Conservation (phyloP, 2,113 vertebrate species). For the Uropsilus gracilis region DNA sequence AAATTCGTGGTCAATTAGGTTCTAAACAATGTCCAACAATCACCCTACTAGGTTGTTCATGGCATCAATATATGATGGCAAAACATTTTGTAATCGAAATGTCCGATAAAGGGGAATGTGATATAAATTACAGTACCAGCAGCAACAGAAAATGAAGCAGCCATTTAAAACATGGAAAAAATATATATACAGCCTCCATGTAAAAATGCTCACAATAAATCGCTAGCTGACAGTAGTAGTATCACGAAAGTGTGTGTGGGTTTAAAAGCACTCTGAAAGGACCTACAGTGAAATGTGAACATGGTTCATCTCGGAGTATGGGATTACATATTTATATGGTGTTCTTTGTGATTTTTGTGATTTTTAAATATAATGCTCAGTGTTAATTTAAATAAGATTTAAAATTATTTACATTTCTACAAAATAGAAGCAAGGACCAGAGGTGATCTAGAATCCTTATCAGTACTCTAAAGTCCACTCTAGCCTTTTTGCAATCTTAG, state of each 20-base stretch:
- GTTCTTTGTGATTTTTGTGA: not conserved
- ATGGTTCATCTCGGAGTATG: not conserved
- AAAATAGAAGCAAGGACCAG: not conserved
- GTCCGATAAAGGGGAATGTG: not conserved
- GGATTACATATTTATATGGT: not conserved
- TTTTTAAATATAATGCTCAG: not conserved
- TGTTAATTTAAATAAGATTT: slow-evolving; percentile 4
- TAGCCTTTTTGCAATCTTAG: not conserved
- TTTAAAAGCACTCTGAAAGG: not conserved
- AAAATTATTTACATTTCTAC: not conserved
- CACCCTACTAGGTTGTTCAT: not conserved
- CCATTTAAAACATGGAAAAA: not conserved
- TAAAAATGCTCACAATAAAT: not conserved
- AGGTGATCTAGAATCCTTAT: not conserved
- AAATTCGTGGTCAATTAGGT: not conserved
- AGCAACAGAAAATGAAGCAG: slow-evolving; percentile 8
- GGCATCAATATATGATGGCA: not conserved
- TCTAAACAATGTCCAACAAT: not conserved
- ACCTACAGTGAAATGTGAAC: not conserved
- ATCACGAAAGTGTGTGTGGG: not conserved
- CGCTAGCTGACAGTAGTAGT: not conserved
- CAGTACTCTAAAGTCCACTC: not conserved
- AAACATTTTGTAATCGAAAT: slow-evolving; percentile 17
- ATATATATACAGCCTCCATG: not conserved
- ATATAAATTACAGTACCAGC: not conserved